Evolutionary conservation across 2,797 vertebrate genomes (phyloP), one percentile per base, ranked within the genome.

Genomic region (Austrolebias charrua): DNA sequence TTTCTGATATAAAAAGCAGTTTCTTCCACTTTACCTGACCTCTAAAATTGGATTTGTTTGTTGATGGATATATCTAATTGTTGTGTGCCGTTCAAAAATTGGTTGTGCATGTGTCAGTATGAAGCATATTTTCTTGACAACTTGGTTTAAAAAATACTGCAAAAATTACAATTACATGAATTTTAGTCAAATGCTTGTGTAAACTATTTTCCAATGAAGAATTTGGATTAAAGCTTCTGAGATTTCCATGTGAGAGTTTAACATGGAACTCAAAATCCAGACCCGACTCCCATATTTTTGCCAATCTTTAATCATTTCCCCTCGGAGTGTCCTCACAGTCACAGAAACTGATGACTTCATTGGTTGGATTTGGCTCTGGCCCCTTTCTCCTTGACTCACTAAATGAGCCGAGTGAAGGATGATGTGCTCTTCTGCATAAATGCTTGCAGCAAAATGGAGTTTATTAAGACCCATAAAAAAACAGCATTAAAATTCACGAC

Each of bases 391-490:
- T 92, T 89, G 88, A 90, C 85, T 90, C 82, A 82, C 83, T 80
- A 89, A 91, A 89, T 88, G 90, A 92, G 88, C 85, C 85, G 71
- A 90, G 84, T 90, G 89, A 91, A 90, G 81, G 87, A 92, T 91
- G 90, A 87, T 87, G 86, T 88, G 90, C 89, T 91, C 84, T 81
- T 87, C 85, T 91, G 90, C 88, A 91, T 92, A 91, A 92, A 88
- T 75, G 88, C 92, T 91, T 46, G 60, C 86, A 89, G 92, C 91
- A 91, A 92, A 93, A 91, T 88, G 85, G 86, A 92, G 88, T 93
- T 94, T 93, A 93, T 92, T 92, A 93, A 91, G 89, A 92, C 85
- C 86, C 89, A 90, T 91, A 92, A 92, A 92, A n/a, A 89, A 92
- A 91, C 88, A 92, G 89, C 88, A 92, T 92, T 92, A 92, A 93